phyloP scores from a whole-genome alignment of 1,140 invertebrate species.

The Drosophila subpulchrella region DNA sequence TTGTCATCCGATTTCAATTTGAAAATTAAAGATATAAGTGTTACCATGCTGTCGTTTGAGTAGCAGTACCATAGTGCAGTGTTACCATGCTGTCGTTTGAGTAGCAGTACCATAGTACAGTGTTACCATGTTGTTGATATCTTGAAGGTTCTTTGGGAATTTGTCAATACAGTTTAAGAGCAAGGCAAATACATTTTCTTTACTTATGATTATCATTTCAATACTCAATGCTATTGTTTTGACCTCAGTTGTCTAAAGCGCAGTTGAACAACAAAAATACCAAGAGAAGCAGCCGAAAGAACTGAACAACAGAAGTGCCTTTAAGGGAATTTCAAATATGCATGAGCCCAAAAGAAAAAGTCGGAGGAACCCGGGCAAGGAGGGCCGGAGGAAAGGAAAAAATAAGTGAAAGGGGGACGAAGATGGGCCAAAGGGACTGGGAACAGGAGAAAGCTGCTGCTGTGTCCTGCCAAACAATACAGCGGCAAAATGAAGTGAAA shows the following conservation, averaged over 20 bases:
- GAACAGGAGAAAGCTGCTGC: slow-evolving; percentile 1
- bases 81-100: not conserved
- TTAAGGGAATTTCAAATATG: slow-evolving; percentile 83
- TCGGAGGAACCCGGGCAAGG: slow-evolving; percentile 13
- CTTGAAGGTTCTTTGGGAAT: no score
- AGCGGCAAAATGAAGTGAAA: slow-evolving; percentile 73
- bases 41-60: not conserved
- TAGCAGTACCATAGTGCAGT: no score
- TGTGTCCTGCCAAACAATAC: no score
- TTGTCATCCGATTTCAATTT: no score
- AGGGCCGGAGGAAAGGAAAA: not conserved
- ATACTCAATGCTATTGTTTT: not conserved
- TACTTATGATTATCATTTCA: not conserved
- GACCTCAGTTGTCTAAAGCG: slow-evolving; percentile 11
- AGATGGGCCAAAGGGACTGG: slow-evolving; percentile 16
- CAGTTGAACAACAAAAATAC: slow-evolving; percentile 37
- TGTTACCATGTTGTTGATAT: no score
- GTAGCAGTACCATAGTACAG: no score
- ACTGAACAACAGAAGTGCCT: slow-evolving; percentile 76
- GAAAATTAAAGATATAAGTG: not conserved
- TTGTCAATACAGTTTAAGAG: not conserved
- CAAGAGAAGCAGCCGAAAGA: slow-evolving; percentile 40
- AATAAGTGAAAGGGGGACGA: not conserved
- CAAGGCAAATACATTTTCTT: no score
- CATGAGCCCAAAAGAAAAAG: slow-evolving; percentile 67